Evolutionary conservation across 2,888 invertebrate species (phyloP), one percentile per base, ranked within the genome.

Genomic region (Sipunculus nudus): DNA sequence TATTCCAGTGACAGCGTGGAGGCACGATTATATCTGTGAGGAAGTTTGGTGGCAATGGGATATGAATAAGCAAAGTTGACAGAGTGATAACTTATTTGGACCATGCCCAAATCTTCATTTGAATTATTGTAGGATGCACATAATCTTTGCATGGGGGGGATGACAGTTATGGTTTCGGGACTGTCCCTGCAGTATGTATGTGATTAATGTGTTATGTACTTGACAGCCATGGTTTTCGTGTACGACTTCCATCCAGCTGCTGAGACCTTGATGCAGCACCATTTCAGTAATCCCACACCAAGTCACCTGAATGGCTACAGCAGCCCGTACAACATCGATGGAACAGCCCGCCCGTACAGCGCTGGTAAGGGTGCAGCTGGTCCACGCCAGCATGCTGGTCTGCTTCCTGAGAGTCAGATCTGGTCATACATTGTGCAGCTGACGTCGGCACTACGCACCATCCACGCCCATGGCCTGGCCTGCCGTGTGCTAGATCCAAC

Each of bases 371-470:
- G 71, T 59, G 65, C 40, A 25, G 54, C 54, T 47, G 21, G 25
- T 21, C 6, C 41, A 28, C 58, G 74, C 84, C 92, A 92, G 79
- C 91, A 87, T 74, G 89, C 88, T 72, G 85, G 87, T 56, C 85
- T 93, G 81, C 87, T 97, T 66, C 92, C 96, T 0, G 98, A 98
- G 82, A 90, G 92, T 39, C 89, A 93, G 53, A 89, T 99, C 70
- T 99, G 98, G 98, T 92, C 92, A 72, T 92, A 96, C 75, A 89
- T 98, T 48, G 94, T 98, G 74, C 96, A 99, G 85, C 87, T 99
- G 68, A 95, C 95, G 31, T 93, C 96, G 2, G 97, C 94, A 0
- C 86, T 99, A 68, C 88, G 97, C 58, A 90, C 92, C 61, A 92
- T 98, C 71, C 98, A 99, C 85, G 89, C 89, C 53, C 88, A 88